Conservation (phyloP, 2,797 vertebrate genomes). For the Phylloscopus collybita region DNA sequence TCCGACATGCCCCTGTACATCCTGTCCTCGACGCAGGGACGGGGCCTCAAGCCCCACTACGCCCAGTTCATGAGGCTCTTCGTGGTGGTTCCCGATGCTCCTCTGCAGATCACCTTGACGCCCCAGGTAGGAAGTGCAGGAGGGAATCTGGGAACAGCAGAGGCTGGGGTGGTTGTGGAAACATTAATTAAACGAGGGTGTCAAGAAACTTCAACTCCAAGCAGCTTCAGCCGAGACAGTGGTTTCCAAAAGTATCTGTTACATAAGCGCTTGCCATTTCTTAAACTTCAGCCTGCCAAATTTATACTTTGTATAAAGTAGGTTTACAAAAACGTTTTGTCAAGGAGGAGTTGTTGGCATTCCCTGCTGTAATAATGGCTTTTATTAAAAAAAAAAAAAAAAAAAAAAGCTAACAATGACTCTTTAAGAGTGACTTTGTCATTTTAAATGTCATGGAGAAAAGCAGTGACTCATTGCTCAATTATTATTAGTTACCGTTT, state of each 20-base stretch:
- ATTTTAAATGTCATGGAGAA: slow-evolving; percentile 4
- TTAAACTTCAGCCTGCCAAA: background rate
- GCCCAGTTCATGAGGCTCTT: slow-evolving; percentile 94
- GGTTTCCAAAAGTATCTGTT: background rate
- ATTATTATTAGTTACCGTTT: background rate
- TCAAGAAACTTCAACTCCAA: background rate
- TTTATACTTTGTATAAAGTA: background rate
- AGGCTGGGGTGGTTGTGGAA: background rate
- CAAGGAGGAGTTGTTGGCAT: background rate
- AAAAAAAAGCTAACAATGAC: background rate
- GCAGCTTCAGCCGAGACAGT: background rate
- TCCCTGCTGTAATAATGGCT: background rate
- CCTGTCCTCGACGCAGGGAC: slow-evolving; percentile 91
- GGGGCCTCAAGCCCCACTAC: slow-evolving; percentile 92
- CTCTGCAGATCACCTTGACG: slow-evolving; percentile 89
- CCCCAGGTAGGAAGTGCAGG: slow-evolving; percentile 86
- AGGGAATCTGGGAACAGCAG: background rate
- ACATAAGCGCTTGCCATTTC: background rate
- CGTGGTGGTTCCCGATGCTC: slow-evolving; percentile 92
- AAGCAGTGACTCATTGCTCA: background rate
- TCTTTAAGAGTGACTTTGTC: background rate
- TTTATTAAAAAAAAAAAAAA: background rate
- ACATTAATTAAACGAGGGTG: fast-evolving
- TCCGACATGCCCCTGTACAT: slow-evolving; percentile 97
- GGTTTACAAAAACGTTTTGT: background rate